Base-by-base conservation (phyloP, 2,797 vertebrate species). In the Pseudotriccus pelzelni region DNA sequence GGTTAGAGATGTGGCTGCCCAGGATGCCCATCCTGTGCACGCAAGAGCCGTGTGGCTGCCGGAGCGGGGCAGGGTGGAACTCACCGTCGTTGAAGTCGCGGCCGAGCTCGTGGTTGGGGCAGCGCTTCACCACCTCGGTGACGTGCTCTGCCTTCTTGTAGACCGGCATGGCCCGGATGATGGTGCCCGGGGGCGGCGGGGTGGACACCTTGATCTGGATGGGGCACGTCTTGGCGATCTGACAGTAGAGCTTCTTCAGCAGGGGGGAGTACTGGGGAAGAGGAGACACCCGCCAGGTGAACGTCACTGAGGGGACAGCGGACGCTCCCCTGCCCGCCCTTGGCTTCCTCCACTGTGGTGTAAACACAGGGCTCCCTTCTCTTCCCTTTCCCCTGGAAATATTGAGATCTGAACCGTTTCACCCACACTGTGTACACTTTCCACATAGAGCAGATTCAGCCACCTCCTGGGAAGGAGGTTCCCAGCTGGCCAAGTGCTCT, bases 91-190 rank as follows among this genome's bases (percentile, higher is more conserved):
- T 99, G 93, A 99, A 99, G 96, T 99, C 99, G 0, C 99, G 98
- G 39, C 99, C 99, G 0, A 99, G 98, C 91, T 99, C 99, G 0
- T 99, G 99, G 97, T 99, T 99, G 90, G 99, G 99, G 94, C 99
- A 99, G 79, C 99, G 98, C 25, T 99, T 99, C 89, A 99, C 99
- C 79, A 99, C 99, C 82, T 99, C 99, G 0, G 99, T 99, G 96
- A 99, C 99, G 0, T 99, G 99, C 91, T 99, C 99, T 0, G 99
- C 99, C 96, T 99, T 99, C 97, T 99, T 99, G 97, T 99, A 99
- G 94, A 99, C 97, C 0, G 99, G 99, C 99, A 99, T 99, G 94
- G 99, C 99, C 49, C 99, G 98, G 97, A 99, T 97, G 90, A 98
- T 98, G 46, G 99, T 99, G 95, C 99, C 99, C 0, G 99, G 99